These are phyloP conservation scores for Symphodus melops DNA, from an alignment of 2,113 vertebrate species.

Conservation along the genomic window DNA sequence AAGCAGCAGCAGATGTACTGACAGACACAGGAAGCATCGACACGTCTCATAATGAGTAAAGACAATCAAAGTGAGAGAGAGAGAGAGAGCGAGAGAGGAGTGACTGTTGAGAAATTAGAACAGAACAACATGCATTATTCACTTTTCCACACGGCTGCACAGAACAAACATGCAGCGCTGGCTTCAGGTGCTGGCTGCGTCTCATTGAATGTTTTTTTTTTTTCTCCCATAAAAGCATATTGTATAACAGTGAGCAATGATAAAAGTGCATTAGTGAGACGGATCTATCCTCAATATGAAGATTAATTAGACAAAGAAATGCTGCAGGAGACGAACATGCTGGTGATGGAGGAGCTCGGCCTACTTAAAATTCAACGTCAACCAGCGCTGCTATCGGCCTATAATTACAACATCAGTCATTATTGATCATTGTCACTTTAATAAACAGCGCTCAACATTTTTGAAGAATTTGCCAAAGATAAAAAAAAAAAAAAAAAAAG, in stretches of 20 bases:
- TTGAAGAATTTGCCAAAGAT: slow-evolving; percentile 62
- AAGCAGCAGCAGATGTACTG: slow-evolving; percentile 9
- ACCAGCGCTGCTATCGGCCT: slow-evolving; percentile 58
- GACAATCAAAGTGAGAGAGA: slow-evolving; percentile 7
- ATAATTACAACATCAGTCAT: slow-evolving; percentile 82
- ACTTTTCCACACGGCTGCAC: slow-evolving; percentile 27
- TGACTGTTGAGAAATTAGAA: slow-evolving; percentile 44
- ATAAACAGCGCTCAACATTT: slow-evolving; percentile 78
- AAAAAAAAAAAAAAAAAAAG: slow-evolving; percentile 69
- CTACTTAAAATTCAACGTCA: slow-evolving; percentile 74
- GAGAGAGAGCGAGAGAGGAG: neutral
- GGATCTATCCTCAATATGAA: slow-evolving; percentile 62
- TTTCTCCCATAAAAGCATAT: neutral
- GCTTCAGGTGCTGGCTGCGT: slow-evolving; percentile 49
- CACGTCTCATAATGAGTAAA: slow-evolving; percentile 27
- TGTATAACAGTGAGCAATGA: slow-evolving; percentile 58
- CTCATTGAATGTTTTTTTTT: neutral
- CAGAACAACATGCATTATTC: slow-evolving; percentile 60
- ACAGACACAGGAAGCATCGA: slow-evolving; percentile 1
- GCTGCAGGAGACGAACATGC: slow-evolving; percentile 49
- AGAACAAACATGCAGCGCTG: slow-evolving; percentile 38
- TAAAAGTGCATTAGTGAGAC: slow-evolving; percentile 70
- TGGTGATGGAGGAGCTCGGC: slow-evolving; percentile 61
- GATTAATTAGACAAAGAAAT: slow-evolving; percentile 69
- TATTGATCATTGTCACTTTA: slow-evolving; percentile 82